Conservation (phyloP, 2,888 invertebrate genomes). For the Clanis bilineata region DNA sequence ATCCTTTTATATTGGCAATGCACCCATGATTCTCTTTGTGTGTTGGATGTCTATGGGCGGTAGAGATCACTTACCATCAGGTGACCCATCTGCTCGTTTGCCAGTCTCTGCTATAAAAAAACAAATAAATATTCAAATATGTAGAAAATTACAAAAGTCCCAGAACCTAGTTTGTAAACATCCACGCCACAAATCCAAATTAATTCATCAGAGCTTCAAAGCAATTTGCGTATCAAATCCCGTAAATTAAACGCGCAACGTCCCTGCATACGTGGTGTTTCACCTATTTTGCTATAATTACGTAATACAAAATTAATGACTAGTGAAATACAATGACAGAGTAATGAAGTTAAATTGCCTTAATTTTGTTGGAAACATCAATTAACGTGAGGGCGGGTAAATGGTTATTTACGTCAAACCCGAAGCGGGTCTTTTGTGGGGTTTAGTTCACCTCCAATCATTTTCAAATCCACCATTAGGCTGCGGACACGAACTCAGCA, state of each 20-base stretch:
- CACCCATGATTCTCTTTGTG: too few species aligned
- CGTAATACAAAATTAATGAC: slow-evolving; percentile 46
- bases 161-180: slow-evolving; percentile 6
- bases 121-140: neutral
- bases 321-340: slow-evolving; percentile 52
- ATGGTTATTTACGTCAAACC: slow-evolving; percentile 48
- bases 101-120: too few species aligned
- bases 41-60: too few species aligned
- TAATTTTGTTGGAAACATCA: slow-evolving; percentile 61
- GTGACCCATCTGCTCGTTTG: too few species aligned
- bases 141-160: neutral
- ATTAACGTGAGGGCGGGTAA: slow-evolving; percentile 46
- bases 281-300: slow-evolving; percentile 29
- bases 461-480: slow-evolving; percentile 33
- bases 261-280: slow-evolving; percentile 26
- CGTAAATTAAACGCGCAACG: slow-evolving; percentile 18
- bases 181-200: neutral
- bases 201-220: neutral
- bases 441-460: slow-evolving; percentile 50
- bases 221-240: slow-evolving; percentile 16
- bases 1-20: too few species aligned
- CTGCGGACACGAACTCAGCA: too few species aligned
- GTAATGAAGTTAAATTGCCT: slow-evolving; percentile 61
- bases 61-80: too few species aligned
- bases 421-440: slow-evolving; percentile 37